Base-by-base conservation (phyloP, 2,888 invertebrate species). In the Alloscopus bannaensis region DNA sequence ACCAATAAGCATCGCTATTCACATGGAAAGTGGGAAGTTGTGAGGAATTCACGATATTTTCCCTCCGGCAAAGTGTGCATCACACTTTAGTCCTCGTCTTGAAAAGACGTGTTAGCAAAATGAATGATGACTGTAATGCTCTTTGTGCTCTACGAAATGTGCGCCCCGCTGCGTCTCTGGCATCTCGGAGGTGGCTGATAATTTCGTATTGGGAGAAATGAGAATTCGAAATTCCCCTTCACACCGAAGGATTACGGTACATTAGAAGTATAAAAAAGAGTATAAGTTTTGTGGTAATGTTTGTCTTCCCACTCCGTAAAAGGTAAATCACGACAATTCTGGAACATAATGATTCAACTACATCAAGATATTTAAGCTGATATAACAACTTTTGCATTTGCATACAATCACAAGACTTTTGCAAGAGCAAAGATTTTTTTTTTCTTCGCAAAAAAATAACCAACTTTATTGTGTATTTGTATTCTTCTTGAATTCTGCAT, bases 291-390 rank as follows among this genome's bases (percentile, higher is more conserved):
- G 50, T 42, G 4, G 24, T 59, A 40, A 28, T 62, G 47, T 40
- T 69, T 69, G 47, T 45, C 73, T 60, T 75, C 45, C 57, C 65
- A 65, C 50, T 76, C 76, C 76, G n/a, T 68, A 76, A 76, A 76
- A 62, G 76, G 76, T 16, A 62, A 76, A 76, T 68, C 76, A 76
- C 76, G 76, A 76, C 31, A 62, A 75, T 31, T 75, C 75, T 75
- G 75, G 76, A 75, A 66, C 31, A 20, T 73, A 42, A 62, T 65
- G 60, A 60, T 60, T 60, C 6, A 55, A 55, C 55, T 55, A 22
- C 11, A 22, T 20, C n/a, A 22, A 24, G n/a, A 24, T 55, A 8
- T 55, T 55, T 4, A 55, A 50, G 50, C 50, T 50, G n/a, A 18
- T 50, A 18, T 50, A n/a, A n/a, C n/a, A n/a, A n/a, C n/a, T n/a